Percentiles rank a stretch among this genome's conserved stretches.
These are phyloP conservation scores for Pangasianodon gigas DNA, from an alignment of 2,113 vertebrate species.

Conservation along the genomic window DNA sequence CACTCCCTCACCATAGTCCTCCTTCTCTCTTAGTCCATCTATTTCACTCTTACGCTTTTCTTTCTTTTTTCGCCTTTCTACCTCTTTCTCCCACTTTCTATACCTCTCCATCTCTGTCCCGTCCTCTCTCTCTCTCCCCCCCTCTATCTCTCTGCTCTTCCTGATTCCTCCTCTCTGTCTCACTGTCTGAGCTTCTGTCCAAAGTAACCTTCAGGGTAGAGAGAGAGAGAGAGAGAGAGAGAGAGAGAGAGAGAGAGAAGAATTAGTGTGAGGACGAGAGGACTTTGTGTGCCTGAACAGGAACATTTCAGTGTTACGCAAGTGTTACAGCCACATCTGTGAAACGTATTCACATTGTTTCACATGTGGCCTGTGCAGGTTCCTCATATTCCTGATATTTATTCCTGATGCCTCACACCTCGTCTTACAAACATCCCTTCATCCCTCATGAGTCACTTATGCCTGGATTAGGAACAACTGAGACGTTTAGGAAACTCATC, in stretches of 20 bases:
- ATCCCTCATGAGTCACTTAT: slow-evolving; percentile 12
- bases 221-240: background rate
- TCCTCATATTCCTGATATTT: slow-evolving; percentile 10
- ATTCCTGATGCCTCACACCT: slow-evolving; percentile 30
- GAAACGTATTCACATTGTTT: background rate
- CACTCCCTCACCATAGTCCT: background rate
- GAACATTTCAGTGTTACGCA: slow-evolving; percentile 30
- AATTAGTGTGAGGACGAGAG: background rate
- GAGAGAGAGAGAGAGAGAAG: background rate
- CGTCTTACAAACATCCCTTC: background rate
- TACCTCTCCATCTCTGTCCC: background rate
- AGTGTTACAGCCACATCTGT: slow-evolving; percentile 9
- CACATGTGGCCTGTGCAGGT: background rate
- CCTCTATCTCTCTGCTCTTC: background rate
- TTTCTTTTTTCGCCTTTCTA: background rate
- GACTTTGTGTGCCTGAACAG: background rate
- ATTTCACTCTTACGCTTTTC: background rate
- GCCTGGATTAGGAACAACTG: slow-evolving; percentile 23
- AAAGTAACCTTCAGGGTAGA: background rate
- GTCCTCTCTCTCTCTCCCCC: background rate
- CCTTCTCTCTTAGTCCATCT: background rate
- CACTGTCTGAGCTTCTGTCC: background rate
- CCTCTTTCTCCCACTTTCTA: background rate
- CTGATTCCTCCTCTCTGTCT: background rate
- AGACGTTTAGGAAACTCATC: slow-evolving; percentile 38